Evolutionary conservation across 2,797 vertebrate species (phyloP), one percentile per base, ranked within the genome.

Genomic region (Ptychobarbus kaznakovi): DNA sequence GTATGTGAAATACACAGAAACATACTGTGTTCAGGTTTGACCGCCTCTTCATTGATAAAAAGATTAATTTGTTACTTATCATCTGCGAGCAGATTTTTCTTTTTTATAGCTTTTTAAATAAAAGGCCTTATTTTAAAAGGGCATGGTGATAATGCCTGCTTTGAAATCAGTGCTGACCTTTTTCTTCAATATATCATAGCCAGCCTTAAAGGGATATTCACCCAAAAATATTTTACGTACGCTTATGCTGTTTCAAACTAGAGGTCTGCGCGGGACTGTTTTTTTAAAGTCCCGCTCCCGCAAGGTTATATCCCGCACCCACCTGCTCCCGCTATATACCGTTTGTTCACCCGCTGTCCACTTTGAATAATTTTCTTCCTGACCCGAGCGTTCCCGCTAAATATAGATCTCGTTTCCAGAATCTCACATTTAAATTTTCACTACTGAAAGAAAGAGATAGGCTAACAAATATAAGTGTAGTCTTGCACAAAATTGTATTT

Each of bases 111-210:
- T 69, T 69, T 40, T 69, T 22, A 4, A 69, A 69, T 69, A 69
- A 38, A 69, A 40, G 9, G 18, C 3, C 32, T 11, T 68, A 40
- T 69, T 69, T 40, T 40, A 40, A 10, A 69, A 69, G 66, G 35
- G 61, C 73, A 83, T 38, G 63, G 73, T 53, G 72, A 83, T 68
- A 68, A 76, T 51, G 40, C 18, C 46, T 6, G 72, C 80, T 56
- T 82, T 75, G 15, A 51, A 74, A 63, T 49, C 58, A 58, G 16
- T n/a, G 28, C 18, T 51, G 61, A 42, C 58, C 44, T 83, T 42
- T 76, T 51, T 16, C n/a, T 42, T 69, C 18, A 11, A 42, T 40
- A 72, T 25, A 28, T 40, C 61, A 32, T 16, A 32, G 61, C 12
- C 25, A 12, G 8, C 32, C 61, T 15, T 32, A 16, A 65, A 65